Percentiles rank a stretch among this genome's conserved stretches.
Conservation (phyloP, 64 coral and sea anemone genomes). For the Acropora yongei region DNA sequence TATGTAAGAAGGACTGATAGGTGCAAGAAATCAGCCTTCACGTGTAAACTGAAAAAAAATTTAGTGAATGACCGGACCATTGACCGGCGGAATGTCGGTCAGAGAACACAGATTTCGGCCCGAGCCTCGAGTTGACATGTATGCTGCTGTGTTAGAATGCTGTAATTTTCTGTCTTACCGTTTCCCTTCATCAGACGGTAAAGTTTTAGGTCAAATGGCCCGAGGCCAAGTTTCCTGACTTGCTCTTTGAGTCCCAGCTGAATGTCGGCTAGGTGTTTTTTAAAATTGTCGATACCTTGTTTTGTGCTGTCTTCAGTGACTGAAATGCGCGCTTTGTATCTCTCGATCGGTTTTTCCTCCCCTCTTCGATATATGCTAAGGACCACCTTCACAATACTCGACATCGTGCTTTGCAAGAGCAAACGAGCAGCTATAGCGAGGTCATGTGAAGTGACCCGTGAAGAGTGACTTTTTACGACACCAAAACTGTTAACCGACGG, state of each 20-base stretch:
- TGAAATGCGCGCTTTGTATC: slow-evolving; percentile 19
- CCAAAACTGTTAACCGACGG: no score
- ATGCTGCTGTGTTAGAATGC: slow-evolving; percentile 37
- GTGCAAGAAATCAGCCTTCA: no score
- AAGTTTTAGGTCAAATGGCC: slow-evolving; percentile 18
- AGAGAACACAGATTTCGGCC: no score
- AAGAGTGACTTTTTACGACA: no score
- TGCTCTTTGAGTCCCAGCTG: slow-evolving; percentile 7
- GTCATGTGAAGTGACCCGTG: no score
- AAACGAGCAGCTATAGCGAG: no score
- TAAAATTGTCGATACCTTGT: slow-evolving; percentile 28
- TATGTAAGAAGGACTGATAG: no score
- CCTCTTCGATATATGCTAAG: slow-evolving; percentile 39
- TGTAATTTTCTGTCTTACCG: slow-evolving; percentile 39
- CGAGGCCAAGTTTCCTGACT: slow-evolving; percentile 19
- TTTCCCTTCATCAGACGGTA: slow-evolving; percentile 24
- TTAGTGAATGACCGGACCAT: no score
- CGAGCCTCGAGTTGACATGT: no score
- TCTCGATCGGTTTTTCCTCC: slow-evolving; percentile 18
- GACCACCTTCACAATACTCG: neutral
- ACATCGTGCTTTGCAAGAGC: no score
- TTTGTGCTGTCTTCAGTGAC: slow-evolving; percentile 12
- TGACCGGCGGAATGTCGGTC: no score
- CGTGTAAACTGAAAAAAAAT: no score
- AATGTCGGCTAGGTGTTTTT: slow-evolving; percentile 13